A percentile compares a stretch with the other conserved stretches of the same genome.
These are phyloP conservation scores for Aplocera efformata DNA, from an alignment of 2,888 invertebrate genomes.

Conservation along the genomic window DNA sequence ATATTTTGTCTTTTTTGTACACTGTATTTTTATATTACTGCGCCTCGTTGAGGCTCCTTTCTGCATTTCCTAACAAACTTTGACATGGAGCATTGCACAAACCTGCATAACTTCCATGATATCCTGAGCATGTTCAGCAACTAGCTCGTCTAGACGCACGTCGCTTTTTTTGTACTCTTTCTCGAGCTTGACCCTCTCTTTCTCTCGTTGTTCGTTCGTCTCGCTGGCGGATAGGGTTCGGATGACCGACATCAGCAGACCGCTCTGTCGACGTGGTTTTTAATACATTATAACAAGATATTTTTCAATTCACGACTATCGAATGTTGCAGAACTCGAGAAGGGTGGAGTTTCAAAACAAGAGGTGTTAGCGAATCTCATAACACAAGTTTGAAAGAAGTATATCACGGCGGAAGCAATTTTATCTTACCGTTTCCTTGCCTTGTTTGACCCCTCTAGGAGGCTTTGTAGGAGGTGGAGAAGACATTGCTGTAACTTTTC, in stretches of 20 bases:
- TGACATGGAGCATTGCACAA: too few species aligned
- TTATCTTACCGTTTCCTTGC: slow-evolving; percentile 88
- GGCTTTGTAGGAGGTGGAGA: slow-evolving; percentile 90
- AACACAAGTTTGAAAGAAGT: too few species aligned
- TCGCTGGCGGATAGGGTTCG: slow-evolving; percentile 96
- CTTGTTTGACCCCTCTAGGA: slow-evolving; percentile 91
- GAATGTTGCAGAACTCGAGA: too few species aligned
- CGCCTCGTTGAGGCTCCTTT: too few species aligned
- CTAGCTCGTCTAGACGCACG: slow-evolving; percentile 91
- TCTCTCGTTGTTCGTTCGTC: slow-evolving; percentile 94
- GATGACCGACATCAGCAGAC: slow-evolving; percentile 96
- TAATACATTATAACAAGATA: too few species aligned
- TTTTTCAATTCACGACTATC: too few species aligned
- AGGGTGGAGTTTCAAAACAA: too few species aligned
- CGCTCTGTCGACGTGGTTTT: slow-evolving; percentile 79
- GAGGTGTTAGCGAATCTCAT: too few species aligned
- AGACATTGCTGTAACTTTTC: slow-evolving; percentile 68
- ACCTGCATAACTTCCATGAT: slow-evolving; percentile 90
- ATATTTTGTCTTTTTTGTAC: too few species aligned
- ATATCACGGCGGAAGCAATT: too few species aligned
- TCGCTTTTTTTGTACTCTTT: slow-evolving; percentile 96
- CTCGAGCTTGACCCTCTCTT: slow-evolving; percentile 95
- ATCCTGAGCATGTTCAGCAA: slow-evolving; percentile 92
- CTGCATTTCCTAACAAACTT: too few species aligned
- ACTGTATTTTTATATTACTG: too few species aligned